Conservation (phyloP, 2,888 invertebrate species). For the Thumatha senex region DNA sequence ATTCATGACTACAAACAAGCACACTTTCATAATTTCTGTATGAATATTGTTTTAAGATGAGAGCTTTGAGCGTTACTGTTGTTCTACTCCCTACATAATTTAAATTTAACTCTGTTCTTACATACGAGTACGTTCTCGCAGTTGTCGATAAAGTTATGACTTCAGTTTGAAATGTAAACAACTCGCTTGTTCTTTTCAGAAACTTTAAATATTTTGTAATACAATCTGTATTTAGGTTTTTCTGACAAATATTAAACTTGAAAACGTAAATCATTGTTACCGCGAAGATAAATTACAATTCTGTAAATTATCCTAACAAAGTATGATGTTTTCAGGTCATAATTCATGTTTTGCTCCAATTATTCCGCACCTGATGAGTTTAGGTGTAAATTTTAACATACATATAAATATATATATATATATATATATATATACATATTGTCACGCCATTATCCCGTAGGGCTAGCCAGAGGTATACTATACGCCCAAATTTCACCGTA, state of each 20-base stretch:
- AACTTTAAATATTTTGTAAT: conserved; percentile 1
- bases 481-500: too few relatives aligned
- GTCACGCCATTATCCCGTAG: too few relatives aligned
- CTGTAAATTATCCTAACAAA: conserved; percentile 5
- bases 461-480: too few relatives aligned
- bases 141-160: conserved; percentile 1
- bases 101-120: background rate
- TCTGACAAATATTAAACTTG: background rate
- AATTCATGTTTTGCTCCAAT: conserved; percentile 12
- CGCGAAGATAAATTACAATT: conserved; percentile 14
- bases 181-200: conserved; percentile 14
- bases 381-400: background rate
- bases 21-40: too few relatives aligned
- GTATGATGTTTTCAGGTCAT: conserved; percentile 9
- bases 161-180: background rate
- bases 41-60: background rate
- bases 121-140: background rate
- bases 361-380: conserved; percentile 4
- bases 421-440: too few relatives aligned
- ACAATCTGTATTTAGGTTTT: conserved; percentile 16
- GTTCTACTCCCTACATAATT: too few relatives aligned
- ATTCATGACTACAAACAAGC: too few relatives aligned
- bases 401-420: background rate
- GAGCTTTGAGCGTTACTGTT: background rate
- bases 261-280: conserved; percentile 1